These are phyloP conservation scores for Onthophagus taurus DNA, from an alignment of 1,140 invertebrate species.

Conservation along the genomic window DNA sequence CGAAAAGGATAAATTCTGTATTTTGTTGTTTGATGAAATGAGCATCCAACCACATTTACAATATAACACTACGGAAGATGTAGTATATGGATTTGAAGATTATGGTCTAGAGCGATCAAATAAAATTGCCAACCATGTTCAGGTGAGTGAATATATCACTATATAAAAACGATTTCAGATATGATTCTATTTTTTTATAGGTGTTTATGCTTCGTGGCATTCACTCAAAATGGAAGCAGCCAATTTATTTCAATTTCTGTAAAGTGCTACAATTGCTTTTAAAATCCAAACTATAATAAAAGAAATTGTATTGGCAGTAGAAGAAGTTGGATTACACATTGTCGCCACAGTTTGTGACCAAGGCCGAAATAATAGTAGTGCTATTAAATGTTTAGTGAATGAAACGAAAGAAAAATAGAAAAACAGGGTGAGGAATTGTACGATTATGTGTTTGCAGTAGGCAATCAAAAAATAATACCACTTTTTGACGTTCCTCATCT, in stretches of 20 bases:
- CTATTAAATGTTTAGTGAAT: not conserved
- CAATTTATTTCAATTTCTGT: not conserved
- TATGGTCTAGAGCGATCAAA: too few species aligned
- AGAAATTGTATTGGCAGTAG: not conserved
- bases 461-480: not conserved
- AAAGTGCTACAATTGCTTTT: not conserved
- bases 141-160: too few species aligned
- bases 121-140: too few species aligned
- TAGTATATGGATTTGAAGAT: too few species aligned
- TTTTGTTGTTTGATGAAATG: too few species aligned
- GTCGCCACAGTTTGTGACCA: conserved; percentile 3
- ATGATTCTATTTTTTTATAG: too few species aligned
- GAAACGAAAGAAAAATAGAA: not conserved
- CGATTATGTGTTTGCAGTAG: conserved; percentile 6
- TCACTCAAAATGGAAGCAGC: not conserved
- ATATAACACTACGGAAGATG: too few species aligned
- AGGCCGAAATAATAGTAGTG: not conserved
- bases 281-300: not conserved
- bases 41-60: too few species aligned
- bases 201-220: not conserved
- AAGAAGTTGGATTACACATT: not conserved
- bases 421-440: not conserved
- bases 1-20: too few species aligned
- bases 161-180: too few species aligned
- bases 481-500: not conserved